Percentiles rank a stretch among this genome's conserved stretches.
Evolutionary conservation across 2,113 vertebrate species (phyloP).

Genomic region (Elephantulus edwardii): DNA sequence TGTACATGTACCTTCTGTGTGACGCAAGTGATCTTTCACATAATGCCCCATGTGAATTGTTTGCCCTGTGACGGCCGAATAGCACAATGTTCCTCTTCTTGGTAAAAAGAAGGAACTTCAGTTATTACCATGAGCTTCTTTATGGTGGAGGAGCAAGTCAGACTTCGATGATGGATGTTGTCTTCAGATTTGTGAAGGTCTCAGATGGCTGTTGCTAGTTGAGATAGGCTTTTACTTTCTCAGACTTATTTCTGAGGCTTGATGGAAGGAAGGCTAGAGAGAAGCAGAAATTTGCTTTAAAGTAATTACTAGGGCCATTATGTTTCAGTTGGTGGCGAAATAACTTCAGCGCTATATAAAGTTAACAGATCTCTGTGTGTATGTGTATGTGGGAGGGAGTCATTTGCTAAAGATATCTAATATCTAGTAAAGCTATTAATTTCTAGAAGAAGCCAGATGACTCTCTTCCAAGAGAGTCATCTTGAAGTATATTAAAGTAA

Average conservation of each 20-base stretch:
- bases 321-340: neutral
- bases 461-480: neutral
- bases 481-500: neutral
- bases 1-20: neutral
- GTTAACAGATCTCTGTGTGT: neutral
- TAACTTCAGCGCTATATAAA: neutral
- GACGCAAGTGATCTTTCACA: neutral
- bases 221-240: neutral
- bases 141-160: neutral
- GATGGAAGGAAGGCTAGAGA: neutral
- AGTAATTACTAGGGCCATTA: neutral
- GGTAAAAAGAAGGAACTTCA: neutral
- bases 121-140: neutral
- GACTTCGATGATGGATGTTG: neutral
- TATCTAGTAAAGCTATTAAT: too few relatives aligned
- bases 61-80: neutral
- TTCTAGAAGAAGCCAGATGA: neutral
- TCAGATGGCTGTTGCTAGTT: neutral
- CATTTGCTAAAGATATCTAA: neutral
- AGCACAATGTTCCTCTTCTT: neutral
- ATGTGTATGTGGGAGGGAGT: neutral
- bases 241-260: neutral
- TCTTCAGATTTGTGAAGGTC: neutral
- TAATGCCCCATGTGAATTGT: neutral
- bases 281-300: neutral